These are phyloP conservation scores for Parotocinclus haroldoi DNA, from an alignment of 2,797 vertebrate species.

Conservation along the genomic window DNA sequence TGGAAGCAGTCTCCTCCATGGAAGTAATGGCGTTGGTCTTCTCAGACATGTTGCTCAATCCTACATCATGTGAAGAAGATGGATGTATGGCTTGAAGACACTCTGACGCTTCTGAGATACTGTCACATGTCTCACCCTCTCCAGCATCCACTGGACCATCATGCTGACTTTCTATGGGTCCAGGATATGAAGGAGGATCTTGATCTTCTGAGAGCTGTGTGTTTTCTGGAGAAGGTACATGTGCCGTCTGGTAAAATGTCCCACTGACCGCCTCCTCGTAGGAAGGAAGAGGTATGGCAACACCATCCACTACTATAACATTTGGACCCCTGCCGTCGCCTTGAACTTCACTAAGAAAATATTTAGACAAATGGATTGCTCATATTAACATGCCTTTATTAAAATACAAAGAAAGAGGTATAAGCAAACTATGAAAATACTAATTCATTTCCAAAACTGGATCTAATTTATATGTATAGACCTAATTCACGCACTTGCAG, in stretches of 20 bases:
- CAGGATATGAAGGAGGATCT: constrained; percentile 80
- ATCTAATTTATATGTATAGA: no score
- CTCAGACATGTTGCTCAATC: constrained; percentile 49
- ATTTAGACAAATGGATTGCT: background rate
- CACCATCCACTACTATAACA: constrained; percentile 81
- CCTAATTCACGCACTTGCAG: no score
- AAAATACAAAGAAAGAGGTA: no score
- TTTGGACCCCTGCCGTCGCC: constrained; percentile 69
- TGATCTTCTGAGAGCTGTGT: constrained; percentile 70
- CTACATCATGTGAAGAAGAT: constrained; percentile 54
- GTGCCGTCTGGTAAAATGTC: constrained; percentile 59
- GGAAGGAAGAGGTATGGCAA: constrained; percentile 80
- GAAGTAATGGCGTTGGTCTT: constrained; percentile 50
- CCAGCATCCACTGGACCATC: constrained; percentile 58
- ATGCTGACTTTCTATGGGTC: constrained; percentile 54
- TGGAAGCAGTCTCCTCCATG: constrained; percentile 65
- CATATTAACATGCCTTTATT: no score
- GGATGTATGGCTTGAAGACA: constrained; percentile 68
- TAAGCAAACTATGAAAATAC: no score
- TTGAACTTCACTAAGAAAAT: constrained; percentile 64
- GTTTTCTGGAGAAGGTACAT: constrained; percentile 61
- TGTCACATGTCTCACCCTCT: constrained; percentile 67
- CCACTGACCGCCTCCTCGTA: constrained; percentile 82
- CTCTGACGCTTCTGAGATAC: constrained; percentile 66
- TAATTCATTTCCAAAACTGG: no score